These are phyloP conservation scores for Thyatira batis DNA, from an alignment of 2,888 invertebrate genomes.

Conservation along the genomic window DNA sequence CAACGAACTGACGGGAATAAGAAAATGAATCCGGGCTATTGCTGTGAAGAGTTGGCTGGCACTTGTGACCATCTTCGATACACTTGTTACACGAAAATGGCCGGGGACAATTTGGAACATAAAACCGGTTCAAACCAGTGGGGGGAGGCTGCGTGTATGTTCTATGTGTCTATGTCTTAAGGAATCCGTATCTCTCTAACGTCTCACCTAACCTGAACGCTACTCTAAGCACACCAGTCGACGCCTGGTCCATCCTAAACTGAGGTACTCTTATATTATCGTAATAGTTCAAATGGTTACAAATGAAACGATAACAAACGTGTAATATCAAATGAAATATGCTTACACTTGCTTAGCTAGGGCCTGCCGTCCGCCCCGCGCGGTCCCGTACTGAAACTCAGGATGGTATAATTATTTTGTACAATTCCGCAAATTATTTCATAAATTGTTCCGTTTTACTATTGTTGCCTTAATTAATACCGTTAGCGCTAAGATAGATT, in stretches of 20 bases:
- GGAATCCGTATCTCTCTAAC: constrained; percentile 59
- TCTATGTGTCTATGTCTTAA: constrained; percentile 74
- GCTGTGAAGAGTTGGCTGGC: constrained; percentile 58
- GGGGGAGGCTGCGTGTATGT: constrained; percentile 68
- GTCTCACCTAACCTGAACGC: constrained; percentile 69
- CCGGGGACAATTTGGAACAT: constrained; percentile 55
- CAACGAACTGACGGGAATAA: constrained; percentile 56
- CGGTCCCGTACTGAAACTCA: constrained; percentile 63
- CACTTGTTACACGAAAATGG: constrained; percentile 24
- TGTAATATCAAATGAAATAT: constrained; percentile 79
- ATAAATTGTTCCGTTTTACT: constrained; percentile 60
- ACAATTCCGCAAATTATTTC: constrained; percentile 74
- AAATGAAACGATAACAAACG: constrained; percentile 81
- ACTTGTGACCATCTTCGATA: constrained; percentile 27
- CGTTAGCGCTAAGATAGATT: constrained; percentile 77
- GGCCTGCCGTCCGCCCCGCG: constrained; percentile 69
- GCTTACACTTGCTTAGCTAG: constrained; percentile 81
- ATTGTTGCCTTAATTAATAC: constrained; percentile 77
- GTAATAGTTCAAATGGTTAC: constrained; percentile 80
- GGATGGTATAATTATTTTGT: constrained; percentile 68
- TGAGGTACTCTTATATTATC: constrained; percentile 78
- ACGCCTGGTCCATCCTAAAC: constrained; percentile 82
- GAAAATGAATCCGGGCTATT: constrained; percentile 77
- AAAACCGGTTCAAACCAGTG: constrained; percentile 56
- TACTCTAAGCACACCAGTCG: constrained; percentile 77